Evolutionary conservation across 2,888 invertebrate genomes (phyloP), one percentile per base, ranked within the genome.

Genomic region (Athrips mouffetella): DNA sequence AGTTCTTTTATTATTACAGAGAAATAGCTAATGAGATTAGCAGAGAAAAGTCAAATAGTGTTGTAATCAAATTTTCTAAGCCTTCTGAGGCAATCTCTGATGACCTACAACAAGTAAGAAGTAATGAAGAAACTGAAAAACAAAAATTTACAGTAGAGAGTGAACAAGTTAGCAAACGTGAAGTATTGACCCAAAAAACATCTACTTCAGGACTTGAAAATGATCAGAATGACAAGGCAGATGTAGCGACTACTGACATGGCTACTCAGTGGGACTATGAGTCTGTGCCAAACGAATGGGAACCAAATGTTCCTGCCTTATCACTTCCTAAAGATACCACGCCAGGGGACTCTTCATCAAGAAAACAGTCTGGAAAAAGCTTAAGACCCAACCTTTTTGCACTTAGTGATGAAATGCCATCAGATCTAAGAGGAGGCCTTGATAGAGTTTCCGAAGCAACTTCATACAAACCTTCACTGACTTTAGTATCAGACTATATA

Each of bases 371-470:
- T 10, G 76, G 76, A 15, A 75, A 73, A 55, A 74, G 54, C 52
- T 80, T 72, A 60, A 71, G 65, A 54, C 50, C 67, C 2, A 78
- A 88, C 57, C 61, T 88, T 37, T 88, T 88, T 77, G 86, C 87
- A 7, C 53, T 86, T 2, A 88, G 88, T 57, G 76, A 80, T 48
- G 87, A 87, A 63, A 88, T 88, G 87, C 86, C 83, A 8, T 71
- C 76, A 11, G 81, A 80, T 53, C 65, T 88, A 51, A 65, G 80
- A 15, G 80, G 80, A 11, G 73, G 74, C 2, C 47, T 63, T 8
- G 60, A 58, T 6, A 61, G 60, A 31, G 55, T 57, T 18, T 49
- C 62, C 18, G 70, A 62, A 49, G 67, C 61, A 49, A 53, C 55
- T 15, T 59, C 65, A 30, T 39, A 59, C 0, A 78, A 71, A 56